Percentiles rank a stretch among this genome's conserved stretches.
phyloP scores from a whole-genome alignment of 2,113 vertebrate genomes.

The Tringa solitaria region DNA sequence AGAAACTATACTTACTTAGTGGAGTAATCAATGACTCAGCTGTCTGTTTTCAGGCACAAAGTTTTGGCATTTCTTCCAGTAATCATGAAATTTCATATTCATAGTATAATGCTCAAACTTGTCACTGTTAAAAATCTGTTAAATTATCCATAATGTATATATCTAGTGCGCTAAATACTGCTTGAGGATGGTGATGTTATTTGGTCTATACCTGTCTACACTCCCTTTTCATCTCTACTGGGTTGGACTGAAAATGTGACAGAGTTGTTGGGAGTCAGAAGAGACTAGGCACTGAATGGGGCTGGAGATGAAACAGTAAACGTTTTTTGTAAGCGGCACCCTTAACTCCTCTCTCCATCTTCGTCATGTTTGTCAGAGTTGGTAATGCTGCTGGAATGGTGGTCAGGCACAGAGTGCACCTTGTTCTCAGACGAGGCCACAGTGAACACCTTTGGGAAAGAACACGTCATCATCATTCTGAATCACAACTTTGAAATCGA shows the following conservation, averaged over 20 bases:
- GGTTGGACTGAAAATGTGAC: not conserved
- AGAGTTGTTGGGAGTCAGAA: not conserved
- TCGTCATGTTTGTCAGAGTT: constrained; percentile 75
- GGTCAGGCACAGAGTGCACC: constrained; percentile 95
- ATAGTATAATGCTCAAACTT: not conserved
- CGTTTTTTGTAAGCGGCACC: not conserved
- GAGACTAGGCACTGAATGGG: not conserved
- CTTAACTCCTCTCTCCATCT: not conserved
- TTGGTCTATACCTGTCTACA: not conserved
- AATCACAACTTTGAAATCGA: constrained; percentile 99
- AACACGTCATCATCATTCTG: constrained; percentile 94
- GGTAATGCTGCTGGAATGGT: constrained; percentile 98
- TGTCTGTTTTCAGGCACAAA: not conserved
- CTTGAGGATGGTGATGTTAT: not conserved
- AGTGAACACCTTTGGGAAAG: constrained; percentile 87
- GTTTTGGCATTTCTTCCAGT: not conserved
- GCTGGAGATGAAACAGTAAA: not conserved
- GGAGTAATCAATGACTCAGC: not conserved
- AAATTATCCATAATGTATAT: not conserved
- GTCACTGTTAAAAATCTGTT: not conserved
- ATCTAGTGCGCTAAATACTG: not conserved
- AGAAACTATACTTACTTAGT: not conserved
- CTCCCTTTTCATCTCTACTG: not conserved
- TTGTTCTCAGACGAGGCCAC: constrained; percentile 91
- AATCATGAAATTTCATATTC: not conserved